Percentiles rank a stretch among this genome's conserved stretches.
phyloP scores from a whole-genome alignment of 2,797 vertebrate genomes.

The Crenuchus spilurus region DNA sequence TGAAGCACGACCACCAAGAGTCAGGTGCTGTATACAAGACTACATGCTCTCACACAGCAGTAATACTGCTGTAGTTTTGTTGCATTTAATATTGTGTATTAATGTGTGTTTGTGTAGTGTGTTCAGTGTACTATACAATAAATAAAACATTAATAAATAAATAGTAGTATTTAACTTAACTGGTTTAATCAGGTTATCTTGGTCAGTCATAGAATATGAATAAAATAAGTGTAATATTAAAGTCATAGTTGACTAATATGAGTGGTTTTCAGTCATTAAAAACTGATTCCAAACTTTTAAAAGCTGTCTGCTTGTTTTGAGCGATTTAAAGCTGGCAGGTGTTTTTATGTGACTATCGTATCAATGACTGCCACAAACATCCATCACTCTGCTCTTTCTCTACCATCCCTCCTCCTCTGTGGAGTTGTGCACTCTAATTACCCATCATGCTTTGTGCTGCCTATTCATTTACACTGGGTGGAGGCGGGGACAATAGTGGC shows the following conservation, averaged over 20 bases:
- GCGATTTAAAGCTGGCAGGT: neutral
- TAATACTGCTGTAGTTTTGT: neutral
- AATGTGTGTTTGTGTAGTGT: too few relatives aligned
- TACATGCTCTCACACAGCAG: neutral
- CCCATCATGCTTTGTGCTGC: constrained; percentile 34
- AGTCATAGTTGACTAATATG: too few relatives aligned
- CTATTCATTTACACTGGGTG: constrained; percentile 25
- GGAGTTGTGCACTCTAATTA: constrained; percentile 32
- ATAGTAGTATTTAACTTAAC: too few relatives aligned
- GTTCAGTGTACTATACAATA: too few relatives aligned
- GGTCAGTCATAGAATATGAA: too few relatives aligned
- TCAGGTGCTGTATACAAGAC: constrained; percentile 79
- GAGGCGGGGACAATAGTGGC: constrained; percentile 34
- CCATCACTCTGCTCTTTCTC: neutral
- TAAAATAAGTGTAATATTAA: too few relatives aligned
- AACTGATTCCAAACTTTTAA: too few relatives aligned
- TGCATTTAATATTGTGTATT: neutral
- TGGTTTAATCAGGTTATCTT: too few relatives aligned
- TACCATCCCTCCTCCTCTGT: neutral
- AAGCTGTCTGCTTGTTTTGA: too few relatives aligned
- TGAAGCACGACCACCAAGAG: constrained; percentile 91
- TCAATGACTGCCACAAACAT: neutral
- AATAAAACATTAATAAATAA: too few relatives aligned
- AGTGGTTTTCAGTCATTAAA: too few relatives aligned
- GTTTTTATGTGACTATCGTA: neutral